These are phyloP conservation scores for Benthosema pterotum DNA, from an alignment of 2,797 vertebrate genomes.

Conservation along the genomic window DNA sequence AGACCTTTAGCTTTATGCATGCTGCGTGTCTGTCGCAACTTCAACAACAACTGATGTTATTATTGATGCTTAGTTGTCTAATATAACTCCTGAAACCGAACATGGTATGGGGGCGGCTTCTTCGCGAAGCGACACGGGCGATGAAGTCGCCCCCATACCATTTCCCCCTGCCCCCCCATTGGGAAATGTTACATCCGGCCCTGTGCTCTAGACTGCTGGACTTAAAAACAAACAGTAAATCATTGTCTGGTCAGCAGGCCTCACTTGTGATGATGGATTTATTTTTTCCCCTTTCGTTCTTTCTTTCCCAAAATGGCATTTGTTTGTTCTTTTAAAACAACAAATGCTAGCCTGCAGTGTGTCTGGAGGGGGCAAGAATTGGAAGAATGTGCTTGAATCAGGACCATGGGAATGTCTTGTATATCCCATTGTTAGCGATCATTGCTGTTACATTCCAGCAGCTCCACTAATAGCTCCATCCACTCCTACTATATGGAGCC, in stretches of 20 bases:
- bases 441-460: slow-evolving; percentile 63
- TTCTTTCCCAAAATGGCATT: slow-evolving; percentile 54
- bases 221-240: slow-evolving; percentile 46
- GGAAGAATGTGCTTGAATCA: slow-evolving; percentile 51
- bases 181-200: no score
- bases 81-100: no score
- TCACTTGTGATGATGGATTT: slow-evolving; percentile 31
- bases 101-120: no score
- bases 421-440: slow-evolving; percentile 61
- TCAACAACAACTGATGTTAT: no score
- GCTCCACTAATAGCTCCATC: slow-evolving; percentile 26
- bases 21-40: no score
- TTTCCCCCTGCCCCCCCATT: no score
- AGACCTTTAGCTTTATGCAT: no score
- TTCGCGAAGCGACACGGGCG: no score
- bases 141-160: no score
- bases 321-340: slow-evolving; percentile 53
- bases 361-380: slow-evolving; percentile 51
- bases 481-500: slow-evolving; percentile 28
- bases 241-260: slow-evolving; percentile 28
- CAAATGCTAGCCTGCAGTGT: slow-evolving; percentile 47
- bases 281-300: slow-evolving; percentile 33
- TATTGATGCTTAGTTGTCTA: no score
- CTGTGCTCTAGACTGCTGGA: slow-evolving; percentile 37
- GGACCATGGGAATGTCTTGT: slow-evolving; percentile 64